Conservation (phyloP, 2,797 vertebrate species). For the Selene dorsalis region DNA sequence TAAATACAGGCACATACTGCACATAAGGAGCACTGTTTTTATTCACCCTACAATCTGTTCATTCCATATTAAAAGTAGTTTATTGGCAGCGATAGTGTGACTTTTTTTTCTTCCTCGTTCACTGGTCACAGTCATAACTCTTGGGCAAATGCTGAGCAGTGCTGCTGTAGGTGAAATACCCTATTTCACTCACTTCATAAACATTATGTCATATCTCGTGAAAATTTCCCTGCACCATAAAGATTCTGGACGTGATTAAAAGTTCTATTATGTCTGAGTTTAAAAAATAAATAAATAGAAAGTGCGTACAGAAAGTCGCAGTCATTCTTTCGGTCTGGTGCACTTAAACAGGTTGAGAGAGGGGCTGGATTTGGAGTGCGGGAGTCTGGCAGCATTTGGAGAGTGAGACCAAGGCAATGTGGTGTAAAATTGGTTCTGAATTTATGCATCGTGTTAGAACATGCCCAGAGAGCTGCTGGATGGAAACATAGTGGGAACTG, state of each 20-base stretch:
- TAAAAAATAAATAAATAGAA: slow-evolving; percentile 22
- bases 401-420: slow-evolving; percentile 71
- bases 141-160: slow-evolving; percentile 27
- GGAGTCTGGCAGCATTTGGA: slow-evolving; percentile 58
- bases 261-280: slow-evolving; percentile 52
- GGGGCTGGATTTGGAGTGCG: slow-evolving; percentile 52
- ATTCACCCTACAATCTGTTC: slow-evolving; percentile 12
- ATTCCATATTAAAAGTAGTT: slow-evolving; percentile 32
- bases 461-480: slow-evolving; percentile 50
- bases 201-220: slow-evolving; percentile 58
- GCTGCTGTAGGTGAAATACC: slow-evolving; percentile 29
- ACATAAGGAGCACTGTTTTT: not conserved
- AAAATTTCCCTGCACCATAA: slow-evolving; percentile 59
- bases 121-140: slow-evolving; percentile 37
- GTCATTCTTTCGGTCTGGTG: slow-evolving; percentile 66
- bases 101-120: slow-evolving; percentile 30
- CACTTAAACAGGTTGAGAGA: slow-evolving; percentile 68
- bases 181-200: slow-evolving; percentile 63
- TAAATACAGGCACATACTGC: not conserved
- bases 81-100: slow-evolving; percentile 21
- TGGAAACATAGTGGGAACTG: slow-evolving; percentile 38
- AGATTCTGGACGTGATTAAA: slow-evolving; percentile 70
- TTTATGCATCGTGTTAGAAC: slow-evolving; percentile 74
- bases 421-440: slow-evolving; percentile 80
- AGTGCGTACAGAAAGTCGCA: slow-evolving; percentile 26